Conservation (phyloP, 2,797 vertebrate species). For the Argyrosomus regius region DNA sequence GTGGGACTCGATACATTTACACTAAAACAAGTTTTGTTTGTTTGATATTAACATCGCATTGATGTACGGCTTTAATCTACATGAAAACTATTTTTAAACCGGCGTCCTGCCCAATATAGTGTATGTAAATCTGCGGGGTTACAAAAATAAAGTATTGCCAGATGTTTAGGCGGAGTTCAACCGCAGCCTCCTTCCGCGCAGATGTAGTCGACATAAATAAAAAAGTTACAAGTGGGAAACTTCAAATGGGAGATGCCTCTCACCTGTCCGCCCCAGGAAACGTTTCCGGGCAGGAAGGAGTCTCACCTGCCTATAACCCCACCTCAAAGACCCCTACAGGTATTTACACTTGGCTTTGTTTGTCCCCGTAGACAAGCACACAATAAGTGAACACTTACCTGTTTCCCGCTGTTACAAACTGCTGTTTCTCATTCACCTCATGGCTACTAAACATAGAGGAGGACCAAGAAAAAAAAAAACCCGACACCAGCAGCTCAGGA, state of each 20-base stretch:
- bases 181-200: neutral
- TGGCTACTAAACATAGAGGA: neutral
- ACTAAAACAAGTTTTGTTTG: neutral
- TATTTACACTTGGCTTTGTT: neutral
- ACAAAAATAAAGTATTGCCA: neutral
- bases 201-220: accelerated
- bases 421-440: neutral
- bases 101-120: accelerated
- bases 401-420: neutral
- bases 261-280: slow-evolving; percentile 18
- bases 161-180: neutral
- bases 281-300: neutral
- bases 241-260: neutral
- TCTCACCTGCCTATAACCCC: slow-evolving; percentile 45
- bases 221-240: neutral
- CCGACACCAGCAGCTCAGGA: neutral
- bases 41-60: neutral
- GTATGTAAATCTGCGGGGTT: too few relatives aligned
- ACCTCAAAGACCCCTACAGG: slow-evolving; percentile 31
- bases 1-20: too few relatives aligned
- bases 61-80: accelerated
- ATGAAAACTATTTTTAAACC: neutral
- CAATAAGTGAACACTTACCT: neutral
- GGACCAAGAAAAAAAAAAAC: too few relatives aligned
- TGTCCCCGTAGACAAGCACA: neutral